These are phyloP conservation scores for Theonella swinhoei DNA, from an alignment of 37 sponge, comb jelly and placozoan species.

Conservation along the genomic window DNA sequence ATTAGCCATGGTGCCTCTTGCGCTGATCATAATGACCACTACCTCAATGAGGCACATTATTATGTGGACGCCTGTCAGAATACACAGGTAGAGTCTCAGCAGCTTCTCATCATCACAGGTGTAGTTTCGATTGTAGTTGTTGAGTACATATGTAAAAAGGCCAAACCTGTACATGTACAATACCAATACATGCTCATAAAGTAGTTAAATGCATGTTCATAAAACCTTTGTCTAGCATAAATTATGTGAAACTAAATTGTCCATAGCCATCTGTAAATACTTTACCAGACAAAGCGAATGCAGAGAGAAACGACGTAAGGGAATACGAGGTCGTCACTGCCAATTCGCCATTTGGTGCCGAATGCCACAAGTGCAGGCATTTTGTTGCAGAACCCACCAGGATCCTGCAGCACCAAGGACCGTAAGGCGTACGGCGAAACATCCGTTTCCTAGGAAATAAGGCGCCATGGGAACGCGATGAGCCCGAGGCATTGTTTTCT, in stretches of 20 bases:
- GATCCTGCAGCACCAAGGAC: too few relatives aligned
- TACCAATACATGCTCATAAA: too few relatives aligned
- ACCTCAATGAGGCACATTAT: conserved; percentile 35
- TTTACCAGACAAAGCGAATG: conserved; percentile 57
- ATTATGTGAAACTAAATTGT: too few relatives aligned
- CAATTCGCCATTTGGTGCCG: conserved; percentile 75
- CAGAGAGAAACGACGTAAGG: conserved; percentile 43
- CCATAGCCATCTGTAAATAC: not conserved
- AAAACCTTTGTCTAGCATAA: too few relatives aligned
- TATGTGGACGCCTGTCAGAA: conserved; percentile 48
- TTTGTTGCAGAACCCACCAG: too few relatives aligned
- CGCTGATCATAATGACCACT: conserved; percentile 38
- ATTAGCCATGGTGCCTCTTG: conserved; percentile 67
- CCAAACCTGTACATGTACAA: conserved; percentile 63
- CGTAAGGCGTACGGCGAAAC: too few relatives aligned
- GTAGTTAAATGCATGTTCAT: too few relatives aligned
- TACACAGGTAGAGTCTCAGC: conserved; percentile 56
- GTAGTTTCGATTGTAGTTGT: conserved; percentile 23
- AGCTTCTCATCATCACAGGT: conserved; percentile 46
- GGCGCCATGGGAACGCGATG: too few relatives aligned
- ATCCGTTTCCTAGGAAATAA: too few relatives aligned
- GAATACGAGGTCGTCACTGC: conserved; percentile 79
- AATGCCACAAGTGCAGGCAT: conserved; percentile 77
- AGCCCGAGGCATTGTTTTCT: too few relatives aligned
- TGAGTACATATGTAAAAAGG: conserved; percentile 26